Evolutionary conservation across 2,113 vertebrate species (phyloP).

Genomic region (Amphiprion percula): DNA sequence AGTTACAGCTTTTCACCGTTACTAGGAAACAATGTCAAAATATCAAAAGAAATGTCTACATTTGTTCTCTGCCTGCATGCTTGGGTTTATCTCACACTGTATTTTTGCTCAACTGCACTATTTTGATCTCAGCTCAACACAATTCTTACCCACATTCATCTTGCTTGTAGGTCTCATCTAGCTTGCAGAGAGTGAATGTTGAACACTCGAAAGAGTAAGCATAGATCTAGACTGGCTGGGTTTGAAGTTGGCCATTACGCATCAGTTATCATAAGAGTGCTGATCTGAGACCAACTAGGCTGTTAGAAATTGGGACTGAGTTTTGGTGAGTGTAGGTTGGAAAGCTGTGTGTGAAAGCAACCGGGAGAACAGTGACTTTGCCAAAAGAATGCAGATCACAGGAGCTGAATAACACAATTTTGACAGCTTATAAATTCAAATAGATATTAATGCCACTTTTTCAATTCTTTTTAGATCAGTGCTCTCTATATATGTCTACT

Average conservation of each 20-base stretch:
- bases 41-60: neutral
- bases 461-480: conserved; percentile 19
- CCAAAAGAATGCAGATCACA: conserved; percentile 12
- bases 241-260: neutral
- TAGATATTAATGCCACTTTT: neutral
- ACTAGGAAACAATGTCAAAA: neutral
- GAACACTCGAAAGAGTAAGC: neutral
- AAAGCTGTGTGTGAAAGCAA: conserved; percentile 7
- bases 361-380: neutral
- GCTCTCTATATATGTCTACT: conserved; percentile 2
- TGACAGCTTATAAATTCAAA: conserved; percentile 9
- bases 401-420: neutral
- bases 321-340: neutral
- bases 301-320: no score
- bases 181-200: neutral
- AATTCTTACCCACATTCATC: neutral
- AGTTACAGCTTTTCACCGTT: neutral
- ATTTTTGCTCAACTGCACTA: neutral
- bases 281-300: conserved; percentile 4
- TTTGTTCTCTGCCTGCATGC: neutral
- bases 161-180: neutral
- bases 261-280: neutral
- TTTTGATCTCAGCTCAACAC: neutral
- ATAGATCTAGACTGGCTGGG: neutral
- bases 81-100: neutral